Base-by-base conservation (phyloP, 64 coral and sea anemone species). In the Dendronephthya gigantea region DNA sequence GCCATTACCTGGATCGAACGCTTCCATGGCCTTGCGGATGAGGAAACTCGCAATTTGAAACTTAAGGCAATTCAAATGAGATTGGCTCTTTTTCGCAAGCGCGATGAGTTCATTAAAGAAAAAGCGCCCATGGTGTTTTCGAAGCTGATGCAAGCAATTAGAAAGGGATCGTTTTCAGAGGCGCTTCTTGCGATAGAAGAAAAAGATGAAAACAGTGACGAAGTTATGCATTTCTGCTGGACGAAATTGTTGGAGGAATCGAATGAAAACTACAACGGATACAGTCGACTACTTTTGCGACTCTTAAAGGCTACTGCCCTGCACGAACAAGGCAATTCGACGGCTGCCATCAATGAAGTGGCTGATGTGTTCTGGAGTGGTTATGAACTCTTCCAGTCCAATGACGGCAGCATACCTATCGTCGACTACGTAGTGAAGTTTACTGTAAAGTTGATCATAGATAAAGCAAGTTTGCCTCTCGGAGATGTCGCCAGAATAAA, bases 341-440 rank as follows among this genome's bases (percentile, higher is more conserved):
- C 47, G 37, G 82, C 33, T 83, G 87, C 87, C 55, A 38, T 89
- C 30, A 68, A 59, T 83, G 48, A 89, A 30, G 35, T 89, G 4
- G 76, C 87, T 50, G 87, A 89, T 39, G 51, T 89, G 14, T 89
- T 89, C 35, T 89, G 87, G 87, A 43, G 33, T 40, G 87, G 47
- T 25, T 83, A 89, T 83, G 30, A 31, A 16, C 10, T 83, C 31
- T 83, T 83, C 39, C 15, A 83, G 19, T 39, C 32, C 27, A 25
- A 83, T 1, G 79, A 37, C 22, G 39, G 35, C 35, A 33, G 43
- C 2, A n/a, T 83, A 22, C 31, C 30, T 51, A 34, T 89, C 23
- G 40, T 40, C 40, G 74, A 89, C 47, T 83, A 39, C 66, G 87
- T 89, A 15, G 58, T 89, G 16, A 48, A 56, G 13, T 89, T 89